Conservation (phyloP, 2,888 invertebrate genomes). For the Rhodophaea formosa region DNA sequence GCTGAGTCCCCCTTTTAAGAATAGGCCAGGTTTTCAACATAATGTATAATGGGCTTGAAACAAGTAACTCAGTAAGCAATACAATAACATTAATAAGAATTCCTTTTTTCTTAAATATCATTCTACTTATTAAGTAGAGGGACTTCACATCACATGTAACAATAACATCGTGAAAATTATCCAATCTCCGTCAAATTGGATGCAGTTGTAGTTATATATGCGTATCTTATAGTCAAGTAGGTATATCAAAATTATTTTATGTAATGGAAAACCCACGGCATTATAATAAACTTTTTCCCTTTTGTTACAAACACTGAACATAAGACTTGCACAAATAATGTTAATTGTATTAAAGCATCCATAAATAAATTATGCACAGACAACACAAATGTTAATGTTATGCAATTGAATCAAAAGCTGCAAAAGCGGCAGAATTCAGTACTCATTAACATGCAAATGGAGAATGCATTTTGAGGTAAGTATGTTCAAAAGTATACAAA, state of each 20-base stretch:
- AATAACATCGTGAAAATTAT: too few species aligned
- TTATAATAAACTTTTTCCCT: not conserved
- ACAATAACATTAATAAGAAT: too few species aligned
- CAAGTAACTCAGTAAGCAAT: too few species aligned
- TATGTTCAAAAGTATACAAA: not conserved
- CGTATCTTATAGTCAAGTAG: not conserved
- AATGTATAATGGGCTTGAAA: too few species aligned
- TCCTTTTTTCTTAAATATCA: too few species aligned
- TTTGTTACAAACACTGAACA: not conserved
- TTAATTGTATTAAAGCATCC: not conserved
- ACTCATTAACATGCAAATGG: constrained; percentile 10
- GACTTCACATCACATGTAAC: too few species aligned
- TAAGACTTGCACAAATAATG: not conserved
- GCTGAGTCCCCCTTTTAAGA: too few species aligned
- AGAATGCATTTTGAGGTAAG: not conserved
- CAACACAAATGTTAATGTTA: not conserved
- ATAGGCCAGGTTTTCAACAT: too few species aligned
- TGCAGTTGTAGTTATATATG: too few species aligned
- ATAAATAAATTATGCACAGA: not conserved
- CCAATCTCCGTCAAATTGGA: too few species aligned
- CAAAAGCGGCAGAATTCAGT: constrained; percentile 12
- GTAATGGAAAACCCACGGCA: not conserved
- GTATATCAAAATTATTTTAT: too few species aligned
- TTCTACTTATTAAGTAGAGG: too few species aligned
- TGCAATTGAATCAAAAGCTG: not conserved